A percentile compares a stretch with the other conserved stretches of the same genome.
Evolutionary conservation across 2,113 vertebrate species (phyloP).

Genomic region (Nematolebias whitei): DNA sequence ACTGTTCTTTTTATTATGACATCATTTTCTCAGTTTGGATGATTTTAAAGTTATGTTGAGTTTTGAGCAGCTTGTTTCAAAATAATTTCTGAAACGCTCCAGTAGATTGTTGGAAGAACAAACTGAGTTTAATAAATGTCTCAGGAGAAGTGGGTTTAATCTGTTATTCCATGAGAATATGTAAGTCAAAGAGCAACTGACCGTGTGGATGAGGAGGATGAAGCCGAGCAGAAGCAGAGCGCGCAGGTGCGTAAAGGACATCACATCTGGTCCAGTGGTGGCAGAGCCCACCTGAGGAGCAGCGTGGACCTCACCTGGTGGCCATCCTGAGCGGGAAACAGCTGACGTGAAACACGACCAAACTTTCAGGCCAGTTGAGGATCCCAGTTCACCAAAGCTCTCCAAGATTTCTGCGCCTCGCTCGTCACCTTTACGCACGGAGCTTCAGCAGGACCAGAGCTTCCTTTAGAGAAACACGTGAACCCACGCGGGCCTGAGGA

Average conservation of each 20-base stretch:
- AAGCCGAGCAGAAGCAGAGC: conserved; percentile 42
- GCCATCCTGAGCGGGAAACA: conserved; percentile 25
- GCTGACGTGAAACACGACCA: not conserved
- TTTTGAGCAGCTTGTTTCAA: too few species aligned
- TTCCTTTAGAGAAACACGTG: not conserved
- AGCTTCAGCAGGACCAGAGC: not conserved
- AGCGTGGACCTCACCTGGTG: conserved; percentile 20
- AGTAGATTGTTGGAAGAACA: too few species aligned
- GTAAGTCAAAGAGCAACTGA: conserved; percentile 23
- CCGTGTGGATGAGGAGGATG: conserved; percentile 36
- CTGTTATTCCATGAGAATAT: too few species aligned
- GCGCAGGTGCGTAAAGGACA: conserved; percentile 43
- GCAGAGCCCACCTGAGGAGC: conserved; percentile 1
- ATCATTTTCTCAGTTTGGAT: too few species aligned
- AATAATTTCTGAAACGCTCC: too few species aligned
- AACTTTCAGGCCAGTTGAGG: not conserved
- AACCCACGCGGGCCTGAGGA: not conserved
- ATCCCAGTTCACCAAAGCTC: not conserved
- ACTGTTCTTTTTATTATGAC: too few species aligned
- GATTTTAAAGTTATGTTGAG: too few species aligned
- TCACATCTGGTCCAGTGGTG: conserved; percentile 27
- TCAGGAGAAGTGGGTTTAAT: too few species aligned
- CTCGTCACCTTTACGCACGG: conserved; percentile 24
- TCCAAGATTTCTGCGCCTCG: not conserved
- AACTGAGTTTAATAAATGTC: too few species aligned